phyloP scores from a whole-genome alignment of 2,888 invertebrate genomes.

The Pyrocoelia pectoralis region DNA sequence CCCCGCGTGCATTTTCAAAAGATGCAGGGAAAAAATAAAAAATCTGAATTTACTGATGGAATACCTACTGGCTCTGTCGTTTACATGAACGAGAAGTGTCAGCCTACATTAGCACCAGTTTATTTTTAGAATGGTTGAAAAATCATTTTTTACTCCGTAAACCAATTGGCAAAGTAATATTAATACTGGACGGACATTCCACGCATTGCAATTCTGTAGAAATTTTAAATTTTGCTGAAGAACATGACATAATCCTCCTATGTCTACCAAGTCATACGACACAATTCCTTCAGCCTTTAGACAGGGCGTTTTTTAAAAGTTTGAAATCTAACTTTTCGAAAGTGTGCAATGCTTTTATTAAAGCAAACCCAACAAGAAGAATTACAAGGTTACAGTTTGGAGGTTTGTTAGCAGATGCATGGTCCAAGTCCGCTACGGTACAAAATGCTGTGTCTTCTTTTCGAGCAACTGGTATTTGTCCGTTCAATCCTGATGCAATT shows the following conservation, averaged over 20 bases:
- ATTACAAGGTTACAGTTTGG: neutral
- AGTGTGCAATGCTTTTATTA: neutral
- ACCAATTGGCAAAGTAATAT: neutral
- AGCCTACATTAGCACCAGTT: conserved; percentile 39
- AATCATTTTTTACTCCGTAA: neutral
- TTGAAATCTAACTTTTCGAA: neutral
- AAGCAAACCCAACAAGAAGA: conserved; percentile 2
- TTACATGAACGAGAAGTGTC: conserved; percentile 45
- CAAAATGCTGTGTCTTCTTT: neutral
- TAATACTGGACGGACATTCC: neutral
- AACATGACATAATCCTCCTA: too few species aligned
- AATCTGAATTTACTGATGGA: conserved; percentile 43
- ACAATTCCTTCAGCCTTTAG: too few species aligned
- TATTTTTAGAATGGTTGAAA: conserved; percentile 44
- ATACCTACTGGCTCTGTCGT: conserved; percentile 42
- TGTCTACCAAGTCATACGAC: too few species aligned
- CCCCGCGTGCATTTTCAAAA: conserved; percentile 45
- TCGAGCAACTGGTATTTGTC: neutral
- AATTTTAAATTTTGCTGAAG: too few species aligned
- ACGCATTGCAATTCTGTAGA: too few species aligned
- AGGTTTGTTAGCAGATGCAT: too few species aligned
- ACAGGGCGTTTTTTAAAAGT: neutral
- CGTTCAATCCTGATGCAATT: neutral
- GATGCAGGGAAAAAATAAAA: conserved; percentile 46
- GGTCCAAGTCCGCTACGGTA: too few species aligned